Base-by-base conservation (phyloP, 2,797 vertebrate genomes). In the Crypturellus tataupa region DNA sequence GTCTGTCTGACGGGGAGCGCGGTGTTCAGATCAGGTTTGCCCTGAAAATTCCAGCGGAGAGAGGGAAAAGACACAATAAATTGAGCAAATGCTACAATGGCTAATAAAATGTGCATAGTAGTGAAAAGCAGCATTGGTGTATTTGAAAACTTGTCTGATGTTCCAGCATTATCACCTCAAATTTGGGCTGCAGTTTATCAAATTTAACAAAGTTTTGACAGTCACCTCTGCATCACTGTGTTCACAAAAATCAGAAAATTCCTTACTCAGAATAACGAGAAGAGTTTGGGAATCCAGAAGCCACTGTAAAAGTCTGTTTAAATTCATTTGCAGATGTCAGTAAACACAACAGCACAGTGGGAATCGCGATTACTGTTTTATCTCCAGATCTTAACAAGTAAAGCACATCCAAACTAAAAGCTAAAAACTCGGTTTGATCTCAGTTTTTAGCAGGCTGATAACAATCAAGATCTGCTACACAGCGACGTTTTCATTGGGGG, bases 1-100 rank as follows among this genome's bases (percentile, higher is more conserved):
- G 99, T 99, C 98, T 99, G 99, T 89, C 99, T 98, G 85, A 99
- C 99, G 0, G 99, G 99, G 49, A 99, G 98, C 1, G 99, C 99
- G 0, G 99, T 99, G 96, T 99, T 99, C 96, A 99, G 87, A 95
- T 99, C 99, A 24, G 99, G 99, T 96, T 99, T 99, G 49, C 99
- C 99, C 99, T 99, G 85, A 5, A 37, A 55, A 67, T 40, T 18
- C 81, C 46, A 83, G 47, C 16, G 58, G 21, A 60, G 64, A 4
- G 18, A 63, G 23, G 29, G n/a, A 18, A 40, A 35, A 35, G 10
- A 33, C 80, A 78, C 9, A 5, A 17, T 1, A 11, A 2, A 46
- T 39, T 84, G 46, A 20, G 68, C 24, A 62, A 84, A 47, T 5
- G 33, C 19, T 47, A 17, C 39, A 37, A 4, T 6, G 65, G 37